Base-by-base conservation (phyloP, 2,888 invertebrate species). In the Cistogaster globosa region DNA sequence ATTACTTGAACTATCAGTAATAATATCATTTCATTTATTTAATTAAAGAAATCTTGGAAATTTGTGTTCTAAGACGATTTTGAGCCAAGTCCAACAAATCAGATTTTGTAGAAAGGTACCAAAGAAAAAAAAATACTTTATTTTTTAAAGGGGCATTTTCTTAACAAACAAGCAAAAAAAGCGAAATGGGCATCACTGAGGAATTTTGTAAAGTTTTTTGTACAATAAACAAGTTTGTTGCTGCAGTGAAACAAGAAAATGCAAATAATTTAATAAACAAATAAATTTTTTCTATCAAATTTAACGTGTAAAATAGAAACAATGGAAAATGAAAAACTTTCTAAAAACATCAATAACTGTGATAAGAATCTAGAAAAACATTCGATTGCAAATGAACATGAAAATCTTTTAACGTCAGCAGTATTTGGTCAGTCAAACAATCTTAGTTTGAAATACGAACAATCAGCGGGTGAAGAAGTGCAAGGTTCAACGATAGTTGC, bases 221-320 rank as follows among this genome's bases (percentile, higher is more conserved):
- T 63, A 42, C 9, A 58, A 63, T 79, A 81, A 62, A 81, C 75
- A 78, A 84, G 45, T 67, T 53, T 38, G 18, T 65, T 18, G 55
- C 18, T 18, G 9, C 16, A 57, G 5, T 53, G 63, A 53, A 51
- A 48, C 42, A 45, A 6, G 4, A 38, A 68, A 58, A 65, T 85
- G 48, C 57, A 74, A 38, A 71, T 82, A 57, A 87, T 84, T 76
- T 77, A 87, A 86, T 76, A 86, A 86, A 83, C 69, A 72, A 78
- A 63, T 75, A 75, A 71, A 63, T 60, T 60, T 60, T 20, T 60
- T 53, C 22, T 38, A 2, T 16, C n/a, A 57, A 53, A 72, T 32
- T 51, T 20, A 75, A 72, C 60, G n/a, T 62, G n/a, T 53, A 57
- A 9, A 18, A 1, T 2, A 42, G 60, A 51, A 51, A 68, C 32